Conservation (phyloP, 2,797 vertebrate genomes). For the Onychomys torridus region DNA sequence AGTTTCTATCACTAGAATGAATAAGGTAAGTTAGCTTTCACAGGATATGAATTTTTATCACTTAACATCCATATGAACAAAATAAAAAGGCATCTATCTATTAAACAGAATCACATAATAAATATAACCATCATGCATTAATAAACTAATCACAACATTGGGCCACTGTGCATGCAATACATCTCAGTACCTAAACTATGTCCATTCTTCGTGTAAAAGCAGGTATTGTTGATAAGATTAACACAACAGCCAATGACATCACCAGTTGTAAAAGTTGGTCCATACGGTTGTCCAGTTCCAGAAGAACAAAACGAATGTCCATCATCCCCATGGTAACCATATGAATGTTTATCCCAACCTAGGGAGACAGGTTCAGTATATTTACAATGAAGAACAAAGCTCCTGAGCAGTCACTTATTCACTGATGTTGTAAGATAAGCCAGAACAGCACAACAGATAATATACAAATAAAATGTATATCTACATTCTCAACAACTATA, state of each 20-base stretch:
- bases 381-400: conserved; percentile 72
- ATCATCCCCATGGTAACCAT: conserved; percentile 99
- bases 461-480: conserved; percentile 20
- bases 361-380: conserved; percentile 81
- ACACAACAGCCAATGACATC: conserved; percentile 99
- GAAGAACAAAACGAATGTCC: conserved; percentile 99
- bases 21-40: background rate
- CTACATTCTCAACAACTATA: conserved; percentile 45
- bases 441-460: conserved; percentile 3
- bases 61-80: conserved; percentile 16
- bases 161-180: conserved; percentile 64
- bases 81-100: conserved; percentile 44
- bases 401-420: conserved; percentile 15
- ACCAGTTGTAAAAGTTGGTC: conserved; percentile 98
- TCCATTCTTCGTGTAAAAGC: conserved; percentile 96
- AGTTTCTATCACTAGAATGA: conserved; percentile 36
- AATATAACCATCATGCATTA: background rate
- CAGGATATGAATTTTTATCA: conserved; percentile 26
- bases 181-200: conserved; percentile 91
- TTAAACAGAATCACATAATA: conserved; percentile 32
- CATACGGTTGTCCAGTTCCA: conserved; percentile 98
- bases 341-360: conserved; percentile 99
- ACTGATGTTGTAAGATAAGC: conserved; percentile 11
- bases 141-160: conserved; percentile 42
- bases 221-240: conserved; percentile 99